Base-by-base conservation (phyloP, 2,113 vertebrate genomes). In the Indicator indicator region DNA sequence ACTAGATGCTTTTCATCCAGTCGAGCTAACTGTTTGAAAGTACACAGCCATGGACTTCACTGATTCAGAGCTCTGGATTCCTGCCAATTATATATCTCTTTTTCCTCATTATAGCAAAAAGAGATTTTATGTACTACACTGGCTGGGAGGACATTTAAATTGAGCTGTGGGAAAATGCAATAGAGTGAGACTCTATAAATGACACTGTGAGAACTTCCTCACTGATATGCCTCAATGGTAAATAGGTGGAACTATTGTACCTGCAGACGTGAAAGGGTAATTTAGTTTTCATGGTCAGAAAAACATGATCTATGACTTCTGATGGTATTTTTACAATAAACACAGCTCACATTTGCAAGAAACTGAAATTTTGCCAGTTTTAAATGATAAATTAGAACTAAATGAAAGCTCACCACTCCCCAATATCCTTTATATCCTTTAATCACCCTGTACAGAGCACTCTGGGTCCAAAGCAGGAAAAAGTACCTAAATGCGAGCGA, bases 191-290 rank as follows among this genome's bases (percentile, higher is more conserved):
- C 95, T 87, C 9, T n/a, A 89, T 50, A 90, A 95, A 81, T 82
- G 94, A 95, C 77, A 92, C 59, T 86, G 95, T 95, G 94, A 92
- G 94, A 97, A 96, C 93, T 93, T 92, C 92, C 95, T 93, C 59
- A 23, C 63, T 68, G 83, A 82, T 67, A 62, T 52, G 86, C 63
- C 74, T 89, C 77, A 92, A 73, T 12, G 70, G 38, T 44, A 62
- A 90, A 79, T 6, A 42, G 58, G 59, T 92, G 73, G 55, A 82
- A 84, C 94, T 75, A 94, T 94, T 96, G 93, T 94, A 72, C 28
- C 50, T 32, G 76, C 1, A 28, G 59, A 93, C 40, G 63, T 84
- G 74, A 90, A 81, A 88, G 88, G 55, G 67, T 73, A 72, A 93
- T 84, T 70, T 54, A 23, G 18, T 86, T 86, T 93, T 54, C 81